Evolutionary conservation across 2,113 vertebrate genomes (phyloP).

Genomic region (Lophochroa leadbeateri): DNA sequence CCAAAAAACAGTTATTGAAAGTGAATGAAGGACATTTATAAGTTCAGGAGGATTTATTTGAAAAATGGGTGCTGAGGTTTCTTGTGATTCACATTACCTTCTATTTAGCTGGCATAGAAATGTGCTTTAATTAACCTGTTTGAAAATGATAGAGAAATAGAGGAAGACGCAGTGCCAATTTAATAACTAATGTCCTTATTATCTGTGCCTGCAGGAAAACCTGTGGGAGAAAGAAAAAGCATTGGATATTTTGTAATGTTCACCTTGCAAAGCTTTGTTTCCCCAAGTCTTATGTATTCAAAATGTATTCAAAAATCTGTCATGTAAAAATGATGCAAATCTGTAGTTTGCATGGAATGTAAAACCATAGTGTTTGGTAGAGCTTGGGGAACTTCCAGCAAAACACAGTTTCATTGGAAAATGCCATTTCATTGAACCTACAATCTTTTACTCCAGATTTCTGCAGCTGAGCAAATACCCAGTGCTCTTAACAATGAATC

Average conservation of each 20-base stretch:
- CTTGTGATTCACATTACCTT: neutral
- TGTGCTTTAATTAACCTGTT: constrained; percentile 14
- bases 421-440: neutral
- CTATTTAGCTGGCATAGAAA: neutral
- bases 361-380: neutral
- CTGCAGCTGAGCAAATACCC: constrained; percentile 13
- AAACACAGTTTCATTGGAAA: constrained; percentile 28
- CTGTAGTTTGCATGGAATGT: neutral
- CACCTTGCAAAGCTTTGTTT: constrained; percentile 6
- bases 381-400: constrained; percentile 20
- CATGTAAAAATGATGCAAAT: constrained; percentile 16
- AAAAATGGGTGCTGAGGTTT: neutral
- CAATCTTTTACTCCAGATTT: constrained; percentile 14
- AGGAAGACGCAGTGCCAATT: neutral
- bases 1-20: neutral
- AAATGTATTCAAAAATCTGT: constrained; percentile 11
- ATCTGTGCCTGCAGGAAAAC: neutral
- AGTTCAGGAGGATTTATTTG: neutral
- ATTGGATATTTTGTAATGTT: neutral
- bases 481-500: neutral
- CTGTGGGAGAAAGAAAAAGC: neutral
- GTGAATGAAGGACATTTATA: neutral
- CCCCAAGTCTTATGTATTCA: neutral
- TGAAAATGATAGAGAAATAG: constrained; percentile 31
- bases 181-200: constrained; percentile 23